phyloP scores from a whole-genome alignment of 2,113 vertebrate genomes.

The Tiliqua scincoides region DNA sequence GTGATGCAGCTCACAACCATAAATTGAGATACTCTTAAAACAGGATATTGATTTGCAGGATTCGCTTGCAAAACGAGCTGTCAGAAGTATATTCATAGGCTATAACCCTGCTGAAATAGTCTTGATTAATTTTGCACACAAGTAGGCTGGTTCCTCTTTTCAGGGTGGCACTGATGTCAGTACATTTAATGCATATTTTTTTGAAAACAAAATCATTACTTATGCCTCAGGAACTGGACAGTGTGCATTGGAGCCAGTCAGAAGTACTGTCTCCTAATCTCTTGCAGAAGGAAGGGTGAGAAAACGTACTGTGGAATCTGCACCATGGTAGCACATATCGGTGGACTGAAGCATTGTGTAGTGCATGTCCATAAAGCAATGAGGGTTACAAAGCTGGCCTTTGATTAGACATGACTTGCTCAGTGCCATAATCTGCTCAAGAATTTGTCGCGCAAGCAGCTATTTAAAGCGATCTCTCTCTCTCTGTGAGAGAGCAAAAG shows the following conservation, averaged over 20 bases:
- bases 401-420: neutral
- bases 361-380: neutral
- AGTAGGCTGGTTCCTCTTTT: no score
- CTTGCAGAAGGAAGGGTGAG: neutral
- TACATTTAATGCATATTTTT: neutral
- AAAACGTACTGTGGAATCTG: neutral
- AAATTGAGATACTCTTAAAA: neutral
- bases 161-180: neutral
- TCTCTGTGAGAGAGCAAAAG: fast-evolving
- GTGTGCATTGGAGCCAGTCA: neutral
- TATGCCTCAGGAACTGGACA: neutral
- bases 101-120: neutral
- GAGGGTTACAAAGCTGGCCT: neutral
- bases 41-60: neutral
- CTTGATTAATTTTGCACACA: no score
- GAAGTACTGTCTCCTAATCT: neutral
- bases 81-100: neutral
- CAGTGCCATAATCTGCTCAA: neutral
- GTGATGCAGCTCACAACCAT: fast-evolving
- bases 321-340: neutral
- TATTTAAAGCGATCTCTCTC: neutral
- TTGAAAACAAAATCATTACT: neutral
- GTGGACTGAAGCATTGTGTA: neutral
- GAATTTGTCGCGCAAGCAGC: neutral
- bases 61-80: fast-evolving